phyloP scores from a whole-genome alignment of 2,888 invertebrate genomes.

The Sphinx pinastri region DNA sequence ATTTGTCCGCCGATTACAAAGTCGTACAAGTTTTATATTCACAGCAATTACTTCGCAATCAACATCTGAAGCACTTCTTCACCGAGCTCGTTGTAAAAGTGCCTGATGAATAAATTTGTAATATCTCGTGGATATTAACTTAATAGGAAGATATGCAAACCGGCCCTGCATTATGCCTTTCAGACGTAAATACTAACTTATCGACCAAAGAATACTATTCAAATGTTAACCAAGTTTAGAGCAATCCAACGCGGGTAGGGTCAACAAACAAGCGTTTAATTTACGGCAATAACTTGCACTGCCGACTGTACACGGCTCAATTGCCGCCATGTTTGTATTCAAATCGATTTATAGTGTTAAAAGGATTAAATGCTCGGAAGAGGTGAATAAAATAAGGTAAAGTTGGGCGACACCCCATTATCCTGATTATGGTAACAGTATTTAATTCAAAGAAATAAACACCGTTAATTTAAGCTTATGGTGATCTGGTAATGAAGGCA shows the following conservation, averaged over 20 bases:
- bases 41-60: background rate
- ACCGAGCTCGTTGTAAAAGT: slow-evolving; percentile 14
- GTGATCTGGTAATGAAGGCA: background rate
- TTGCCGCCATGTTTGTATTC: slow-evolving; percentile 28
- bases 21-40: background rate
- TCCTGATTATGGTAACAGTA: background rate
- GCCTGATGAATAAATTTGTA: slow-evolving; percentile 28
- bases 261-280: slow-evolving; percentile 29
- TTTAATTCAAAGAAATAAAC: background rate
- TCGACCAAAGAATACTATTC: slow-evolving; percentile 26
- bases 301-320: slow-evolving; percentile 26
- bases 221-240: slow-evolving; percentile 29
- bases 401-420: background rate
- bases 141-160: slow-evolving; percentile 28
- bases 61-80: slow-evolving; percentile 1
- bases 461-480: background rate
- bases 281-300: slow-evolving; percentile 28
- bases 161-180: slow-evolving; percentile 21
- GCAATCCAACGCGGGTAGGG: slow-evolving; percentile 21
- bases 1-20: background rate
- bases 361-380: slow-evolving; percentile 24
- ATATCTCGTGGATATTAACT: slow-evolving; percentile 21
- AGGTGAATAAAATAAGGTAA: slow-evolving; percentile 14
- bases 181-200: slow-evolving; percentile 28
- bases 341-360: slow-evolving; percentile 28